Conservation (phyloP, 1,140 invertebrate genomes). For the Lineus longissimus region DNA sequence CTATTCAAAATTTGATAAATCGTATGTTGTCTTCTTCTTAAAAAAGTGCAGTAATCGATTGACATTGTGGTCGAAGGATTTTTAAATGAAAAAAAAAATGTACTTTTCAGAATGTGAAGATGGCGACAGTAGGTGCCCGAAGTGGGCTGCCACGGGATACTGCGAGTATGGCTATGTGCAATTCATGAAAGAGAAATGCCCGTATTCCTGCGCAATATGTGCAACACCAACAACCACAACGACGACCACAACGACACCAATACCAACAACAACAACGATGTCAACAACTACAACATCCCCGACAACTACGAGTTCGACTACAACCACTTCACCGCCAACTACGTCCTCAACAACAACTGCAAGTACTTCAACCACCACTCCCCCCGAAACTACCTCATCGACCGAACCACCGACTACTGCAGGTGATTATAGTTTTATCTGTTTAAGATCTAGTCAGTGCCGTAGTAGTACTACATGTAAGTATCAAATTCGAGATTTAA, state of each 20-base stretch:
- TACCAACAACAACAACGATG: neutral
- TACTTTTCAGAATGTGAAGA: slow-evolving; percentile 4
- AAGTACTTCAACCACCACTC: neutral
- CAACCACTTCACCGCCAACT: neutral
- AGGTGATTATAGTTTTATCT: no score
- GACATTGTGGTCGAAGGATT: no score
- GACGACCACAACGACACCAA: neutral
- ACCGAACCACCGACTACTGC: neutral
- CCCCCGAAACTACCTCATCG: neutral
- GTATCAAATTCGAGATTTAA: no score
- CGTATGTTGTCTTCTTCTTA: no score
- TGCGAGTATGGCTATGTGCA: neutral
- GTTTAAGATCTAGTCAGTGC: no score
- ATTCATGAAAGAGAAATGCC: slow-evolving; percentile 6
- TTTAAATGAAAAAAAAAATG: neutral
- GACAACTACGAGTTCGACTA: neutral
- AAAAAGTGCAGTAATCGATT: no score
- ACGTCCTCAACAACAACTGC: neutral
- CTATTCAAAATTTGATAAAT: neutral
- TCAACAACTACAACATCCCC: neutral
- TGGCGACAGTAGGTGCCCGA: neutral
- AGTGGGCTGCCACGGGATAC: neutral
- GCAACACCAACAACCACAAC: neutral
- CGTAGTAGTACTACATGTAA: no score
- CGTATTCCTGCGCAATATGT: slow-evolving; percentile 3